These are phyloP conservation scores for Cheiracanthium punctorium DNA, from an alignment of 2,888 invertebrate genomes.

Conservation along the genomic window DNA sequence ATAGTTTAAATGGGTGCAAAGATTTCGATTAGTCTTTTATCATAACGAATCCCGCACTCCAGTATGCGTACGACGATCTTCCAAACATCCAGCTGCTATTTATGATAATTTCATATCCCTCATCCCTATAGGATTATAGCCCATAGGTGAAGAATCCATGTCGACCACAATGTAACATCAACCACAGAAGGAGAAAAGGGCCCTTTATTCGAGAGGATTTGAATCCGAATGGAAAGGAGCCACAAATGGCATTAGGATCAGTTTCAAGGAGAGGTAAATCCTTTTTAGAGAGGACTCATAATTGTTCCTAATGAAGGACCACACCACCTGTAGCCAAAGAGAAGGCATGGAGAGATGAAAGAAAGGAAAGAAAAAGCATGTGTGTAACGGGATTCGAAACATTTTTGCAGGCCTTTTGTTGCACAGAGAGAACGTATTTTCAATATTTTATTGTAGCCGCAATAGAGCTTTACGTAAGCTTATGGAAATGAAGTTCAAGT, in stretches of 20 bases:
- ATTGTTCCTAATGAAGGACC: conserved; percentile 58
- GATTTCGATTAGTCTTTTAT: conserved; percentile 47
- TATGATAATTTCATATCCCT: conserved; percentile 64
- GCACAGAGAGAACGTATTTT: too few relatives aligned
- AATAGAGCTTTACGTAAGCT: too few relatives aligned
- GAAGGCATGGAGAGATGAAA: too few relatives aligned
- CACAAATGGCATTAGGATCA: conserved; percentile 48
- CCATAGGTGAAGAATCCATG: conserved; percentile 37
- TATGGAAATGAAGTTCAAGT: too few relatives aligned
- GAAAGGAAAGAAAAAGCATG: too few relatives aligned
- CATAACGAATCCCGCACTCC: conserved; percentile 37
- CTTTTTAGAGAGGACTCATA: conserved; percentile 19
- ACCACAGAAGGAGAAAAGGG: conserved; percentile 20
- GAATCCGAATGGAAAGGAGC: conserved; percentile 4
- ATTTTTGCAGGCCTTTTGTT: too few relatives aligned
- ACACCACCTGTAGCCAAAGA: conserved; percentile 24
- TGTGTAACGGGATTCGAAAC: too few relatives aligned
- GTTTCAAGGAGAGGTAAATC: conserved; percentile 35
- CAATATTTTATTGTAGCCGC: too few relatives aligned
- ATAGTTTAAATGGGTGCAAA: conserved; percentile 23
- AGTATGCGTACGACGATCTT: conserved; percentile 31
- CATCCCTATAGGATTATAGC: conserved; percentile 38
- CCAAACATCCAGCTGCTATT: conserved; percentile 55
- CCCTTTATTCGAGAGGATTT: conserved; percentile 18
- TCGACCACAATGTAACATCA: conserved; percentile 29